Conservation (phyloP, 2,888 invertebrate genomes). For the Heliconius aoede region DNA sequence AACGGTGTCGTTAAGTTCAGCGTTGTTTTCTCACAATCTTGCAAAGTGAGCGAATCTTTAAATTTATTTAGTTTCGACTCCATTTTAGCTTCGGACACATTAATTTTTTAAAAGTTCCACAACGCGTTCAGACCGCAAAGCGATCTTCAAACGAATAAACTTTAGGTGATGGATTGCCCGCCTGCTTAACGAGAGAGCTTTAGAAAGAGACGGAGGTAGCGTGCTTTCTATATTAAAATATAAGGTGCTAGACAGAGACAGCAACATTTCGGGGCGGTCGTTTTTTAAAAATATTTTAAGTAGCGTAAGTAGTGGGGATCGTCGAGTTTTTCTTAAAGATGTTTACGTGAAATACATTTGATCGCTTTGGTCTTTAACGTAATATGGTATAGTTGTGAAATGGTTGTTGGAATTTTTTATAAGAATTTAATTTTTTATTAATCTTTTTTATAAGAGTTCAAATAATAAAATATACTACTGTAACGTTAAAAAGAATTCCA, state of each 20-base stretch:
- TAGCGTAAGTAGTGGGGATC: constrained; percentile 82
- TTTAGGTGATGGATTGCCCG: constrained; percentile 79
- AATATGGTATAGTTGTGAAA: constrained; percentile 56
- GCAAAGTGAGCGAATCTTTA: constrained; percentile 65
- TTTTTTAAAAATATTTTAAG: constrained; percentile 80
- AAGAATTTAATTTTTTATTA: too few species aligned
- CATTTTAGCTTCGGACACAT: constrained; percentile 69
- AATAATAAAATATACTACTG: too few species aligned
- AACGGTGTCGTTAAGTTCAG: constrained; percentile 85
- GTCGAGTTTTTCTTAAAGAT: constrained; percentile 83
- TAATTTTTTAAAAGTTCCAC: constrained; percentile 59
- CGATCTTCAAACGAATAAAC: constrained; percentile 82
- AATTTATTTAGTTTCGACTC: constrained; percentile 72
- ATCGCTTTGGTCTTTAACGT: constrained; percentile 70
- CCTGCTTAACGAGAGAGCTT: constrained; percentile 76
- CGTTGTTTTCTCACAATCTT: constrained; percentile 75
- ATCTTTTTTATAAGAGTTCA: too few species aligned
- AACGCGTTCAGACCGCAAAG: constrained; percentile 71
- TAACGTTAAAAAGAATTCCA: too few species aligned
- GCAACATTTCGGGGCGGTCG: constrained; percentile 64
- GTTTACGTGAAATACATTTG: constrained; percentile 82
- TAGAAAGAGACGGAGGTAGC: constrained; percentile 66
- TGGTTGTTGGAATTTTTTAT: constrained; percentile 53
- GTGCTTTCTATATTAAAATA: constrained; percentile 28
- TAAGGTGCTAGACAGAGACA: constrained; percentile 57